phyloP scores from a whole-genome alignment of 2,888 invertebrate genomes.

The Ischnura elegans region DNA sequence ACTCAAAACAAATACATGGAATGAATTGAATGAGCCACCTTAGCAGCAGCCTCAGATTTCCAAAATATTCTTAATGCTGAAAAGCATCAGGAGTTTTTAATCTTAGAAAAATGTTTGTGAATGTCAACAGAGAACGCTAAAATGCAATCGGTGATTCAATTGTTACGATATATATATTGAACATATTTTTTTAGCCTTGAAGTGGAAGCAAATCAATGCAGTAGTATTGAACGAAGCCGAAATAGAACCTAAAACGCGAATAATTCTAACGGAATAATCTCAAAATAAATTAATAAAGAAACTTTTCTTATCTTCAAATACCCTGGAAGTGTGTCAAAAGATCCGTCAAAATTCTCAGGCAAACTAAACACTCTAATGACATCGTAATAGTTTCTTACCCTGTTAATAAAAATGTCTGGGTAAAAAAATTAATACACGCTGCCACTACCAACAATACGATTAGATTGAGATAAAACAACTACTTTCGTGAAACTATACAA shows the following conservation, averaged over 20 bases:
- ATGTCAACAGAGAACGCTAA: background rate
- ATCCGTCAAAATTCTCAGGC: slow-evolving; percentile 58
- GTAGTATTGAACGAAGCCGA: background rate
- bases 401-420: slow-evolving; percentile 67
- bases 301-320: slow-evolving; percentile 20
- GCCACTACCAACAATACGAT: slow-evolving; percentile 66
- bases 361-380: slow-evolving; percentile 64
- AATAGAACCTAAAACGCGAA: background rate
- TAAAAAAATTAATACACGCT: slow-evolving; percentile 63
- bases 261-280: background rate
- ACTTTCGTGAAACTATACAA: slow-evolving; percentile 66
- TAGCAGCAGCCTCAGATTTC: background rate
- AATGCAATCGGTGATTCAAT: slow-evolving; percentile 3
- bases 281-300: slow-evolving; percentile 38
- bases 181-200: background rate
- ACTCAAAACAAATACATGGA: slow-evolving; percentile 40
- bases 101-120: background rate
- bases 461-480: slow-evolving; percentile 65
- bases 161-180: background rate
- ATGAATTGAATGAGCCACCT: slow-evolving; percentile 43
- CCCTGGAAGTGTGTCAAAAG: slow-evolving; percentile 61
- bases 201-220: background rate
- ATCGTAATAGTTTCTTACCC: slow-evolving; percentile 66
- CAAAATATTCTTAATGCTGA: background rate
- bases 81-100: background rate